Evolutionary conservation across 2,888 invertebrate genomes (phyloP).

Genomic region (Trachelus stipa): DNA sequence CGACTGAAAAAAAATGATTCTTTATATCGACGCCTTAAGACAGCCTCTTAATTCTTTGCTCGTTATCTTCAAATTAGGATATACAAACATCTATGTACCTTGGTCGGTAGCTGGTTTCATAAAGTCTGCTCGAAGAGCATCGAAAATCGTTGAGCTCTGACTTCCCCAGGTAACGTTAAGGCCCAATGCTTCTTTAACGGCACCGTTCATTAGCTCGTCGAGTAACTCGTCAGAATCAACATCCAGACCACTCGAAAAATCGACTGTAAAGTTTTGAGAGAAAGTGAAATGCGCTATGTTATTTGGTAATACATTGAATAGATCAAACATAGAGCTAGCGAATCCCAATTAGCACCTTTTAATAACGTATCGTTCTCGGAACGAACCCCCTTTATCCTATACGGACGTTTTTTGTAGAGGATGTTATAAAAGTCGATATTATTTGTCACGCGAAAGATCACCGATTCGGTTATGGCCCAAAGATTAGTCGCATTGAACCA

Average conservation of each 20-base stretch:
- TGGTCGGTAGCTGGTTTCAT: constrained; percentile 83
- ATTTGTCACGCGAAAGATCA: constrained; percentile 73
- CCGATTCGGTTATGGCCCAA: constrained; percentile 75
- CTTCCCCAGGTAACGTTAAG: constrained; percentile 74
- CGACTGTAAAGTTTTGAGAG: background rate
- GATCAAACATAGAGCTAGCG: background rate
- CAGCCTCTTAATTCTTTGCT: background rate
- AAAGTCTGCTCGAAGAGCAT: constrained; percentile 74
- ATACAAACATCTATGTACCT: constrained; percentile 65
- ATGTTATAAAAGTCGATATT: constrained; percentile 88
- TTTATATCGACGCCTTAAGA: background rate
- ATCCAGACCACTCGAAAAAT: background rate
- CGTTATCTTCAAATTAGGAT: background rate
- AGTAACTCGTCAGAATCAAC: constrained; percentile 52
- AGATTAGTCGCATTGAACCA: constrained; percentile 74
- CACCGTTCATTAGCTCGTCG: constrained; percentile 77
- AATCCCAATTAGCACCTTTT: background rate
- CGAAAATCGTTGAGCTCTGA: constrained; percentile 73
- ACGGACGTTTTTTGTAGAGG: constrained; percentile 65
- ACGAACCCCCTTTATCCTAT: rapidly evolving
- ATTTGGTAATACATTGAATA: background rate
- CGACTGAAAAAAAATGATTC: constrained; percentile 67
- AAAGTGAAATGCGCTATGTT: background rate
- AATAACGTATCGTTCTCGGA: background rate
- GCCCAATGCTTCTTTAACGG: constrained; percentile 75